Evolutionary conservation across 1,140 invertebrate species (phyloP).

Genomic region (Drosophila kohkoa): DNA sequence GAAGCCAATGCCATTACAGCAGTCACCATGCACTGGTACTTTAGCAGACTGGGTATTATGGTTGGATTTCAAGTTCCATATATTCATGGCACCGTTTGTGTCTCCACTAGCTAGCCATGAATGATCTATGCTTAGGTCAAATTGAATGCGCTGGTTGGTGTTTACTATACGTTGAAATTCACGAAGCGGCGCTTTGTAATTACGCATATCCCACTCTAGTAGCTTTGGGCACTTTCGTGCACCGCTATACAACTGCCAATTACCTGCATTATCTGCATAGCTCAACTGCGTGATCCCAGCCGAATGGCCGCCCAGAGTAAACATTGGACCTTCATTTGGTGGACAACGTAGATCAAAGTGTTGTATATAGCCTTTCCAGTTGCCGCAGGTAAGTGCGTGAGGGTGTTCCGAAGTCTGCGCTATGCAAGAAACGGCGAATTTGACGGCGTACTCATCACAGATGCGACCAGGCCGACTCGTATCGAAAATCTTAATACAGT

Average conservation of each 20-base stretch:
- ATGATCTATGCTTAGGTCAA: slow-evolving; percentile 91
- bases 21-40: slow-evolving; percentile 91
- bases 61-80: slow-evolving; percentile 88
- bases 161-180: slow-evolving; percentile 89
- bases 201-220: slow-evolving; percentile 95
- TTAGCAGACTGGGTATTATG: slow-evolving; percentile 66
- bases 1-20: slow-evolving; percentile 93
- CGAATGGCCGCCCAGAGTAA: slow-evolving; percentile 86
- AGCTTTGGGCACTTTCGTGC: slow-evolving; percentile 92
- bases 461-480: slow-evolving; percentile 92
- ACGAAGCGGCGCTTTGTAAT: slow-evolving; percentile 90
- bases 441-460: slow-evolving; percentile 88
- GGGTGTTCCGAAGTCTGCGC: slow-evolving; percentile 85
- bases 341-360: slow-evolving; percentile 85
- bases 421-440: slow-evolving; percentile 87
- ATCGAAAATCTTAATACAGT: slow-evolving; percentile 93
- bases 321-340: slow-evolving; percentile 85
- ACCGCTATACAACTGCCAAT: slow-evolving; percentile 90
- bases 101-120: slow-evolving; percentile 90
- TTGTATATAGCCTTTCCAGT: slow-evolving; percentile 86
- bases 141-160: slow-evolving; percentile 97
- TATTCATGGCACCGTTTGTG: slow-evolving; percentile 89
- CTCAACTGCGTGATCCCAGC: slow-evolving; percentile 95
- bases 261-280: slow-evolving; percentile 90
- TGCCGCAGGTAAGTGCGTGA: slow-evolving; percentile 87